Evolutionary conservation across 2,888 invertebrate genomes (phyloP).

Genomic region (Camponotus fellah): DNA sequence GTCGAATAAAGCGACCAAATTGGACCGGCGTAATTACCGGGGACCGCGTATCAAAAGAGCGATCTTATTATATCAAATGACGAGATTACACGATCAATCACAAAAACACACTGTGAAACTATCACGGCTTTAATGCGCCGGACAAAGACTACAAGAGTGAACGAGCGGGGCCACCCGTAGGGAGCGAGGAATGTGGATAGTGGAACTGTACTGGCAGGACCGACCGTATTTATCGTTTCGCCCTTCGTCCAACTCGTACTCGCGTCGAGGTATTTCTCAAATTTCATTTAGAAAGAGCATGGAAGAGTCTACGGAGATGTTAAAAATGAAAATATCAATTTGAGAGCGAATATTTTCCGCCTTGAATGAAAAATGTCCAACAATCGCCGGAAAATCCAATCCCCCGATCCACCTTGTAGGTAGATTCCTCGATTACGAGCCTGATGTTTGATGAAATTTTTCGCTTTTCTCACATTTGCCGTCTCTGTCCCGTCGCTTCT

Average conservation of each 20-base stretch:
- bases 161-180: conserved; percentile 83
- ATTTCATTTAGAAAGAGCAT: neutral
- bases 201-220: conserved; percentile 83
- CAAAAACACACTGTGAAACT: conserved; percentile 82
- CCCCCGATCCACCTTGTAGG: neutral
- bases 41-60: conserved; percentile 80
- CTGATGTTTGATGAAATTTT: neutral
- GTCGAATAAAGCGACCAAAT: conserved; percentile 8
- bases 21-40: conserved; percentile 36
- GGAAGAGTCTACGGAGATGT: neutral
- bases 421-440: neutral
- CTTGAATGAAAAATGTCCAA: neutral
- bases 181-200: conserved; percentile 85
- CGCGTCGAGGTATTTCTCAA: neutral
- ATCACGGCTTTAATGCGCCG: conserved; percentile 75
- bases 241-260: conserved; percentile 40
- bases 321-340: neutral
- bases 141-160: conserved; percentile 75
- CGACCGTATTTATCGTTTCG: conserved; percentile 68
- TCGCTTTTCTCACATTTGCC: conserved; percentile 3
- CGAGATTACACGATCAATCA: conserved; percentile 85
- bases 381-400: neutral
- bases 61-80: conserved; percentile 85
- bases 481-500: conserved; percentile 61
- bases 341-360: neutral